Evolutionary conservation across 2,797 vertebrate species (phyloP).

Genomic region (Pelochelys cantorii): DNA sequence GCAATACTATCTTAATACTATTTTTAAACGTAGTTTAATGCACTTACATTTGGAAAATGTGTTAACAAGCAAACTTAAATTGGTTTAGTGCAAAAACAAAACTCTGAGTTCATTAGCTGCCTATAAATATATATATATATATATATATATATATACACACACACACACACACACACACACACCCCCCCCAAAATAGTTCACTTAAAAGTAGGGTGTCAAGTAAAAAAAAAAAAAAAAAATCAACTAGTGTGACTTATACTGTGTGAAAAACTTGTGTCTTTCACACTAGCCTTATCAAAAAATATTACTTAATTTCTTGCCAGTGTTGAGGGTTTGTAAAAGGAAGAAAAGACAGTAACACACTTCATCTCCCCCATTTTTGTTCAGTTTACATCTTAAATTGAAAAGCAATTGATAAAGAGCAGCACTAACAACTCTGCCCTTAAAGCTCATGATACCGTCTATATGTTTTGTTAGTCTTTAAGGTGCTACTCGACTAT

Average conservation of each 20-base stretch:
- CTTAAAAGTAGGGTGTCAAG: neutral
- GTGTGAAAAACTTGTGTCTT: neutral
- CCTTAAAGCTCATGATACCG: too few species aligned
- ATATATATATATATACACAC: too few species aligned
- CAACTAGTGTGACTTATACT: neutral
- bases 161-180: too few species aligned
- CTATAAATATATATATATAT: neutral
- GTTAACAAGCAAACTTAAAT: neutral
- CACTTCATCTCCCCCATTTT: neutral
- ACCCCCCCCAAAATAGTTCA: neutral
- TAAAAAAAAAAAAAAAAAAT: neutral
- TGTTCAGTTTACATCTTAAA: neutral
- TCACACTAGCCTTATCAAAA: neutral
- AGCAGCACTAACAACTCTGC: neutral
- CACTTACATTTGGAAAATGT: neutral
- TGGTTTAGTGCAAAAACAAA: neutral
- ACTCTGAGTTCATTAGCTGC: neutral
- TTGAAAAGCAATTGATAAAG: neutral
- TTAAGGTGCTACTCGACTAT: too few species aligned
- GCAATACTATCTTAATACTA: neutral
- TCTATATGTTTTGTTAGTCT: too few species aligned
- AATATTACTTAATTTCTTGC: neutral
- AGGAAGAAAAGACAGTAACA: neutral
- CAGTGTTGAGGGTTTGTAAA: neutral
- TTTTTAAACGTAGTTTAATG: neutral